Percentiles rank a stretch among this genome's conserved stretches.
These are phyloP conservation scores for Dendrolimus kikuchii DNA, from an alignment of 1,140 invertebrate species.

Conservation along the genomic window DNA sequence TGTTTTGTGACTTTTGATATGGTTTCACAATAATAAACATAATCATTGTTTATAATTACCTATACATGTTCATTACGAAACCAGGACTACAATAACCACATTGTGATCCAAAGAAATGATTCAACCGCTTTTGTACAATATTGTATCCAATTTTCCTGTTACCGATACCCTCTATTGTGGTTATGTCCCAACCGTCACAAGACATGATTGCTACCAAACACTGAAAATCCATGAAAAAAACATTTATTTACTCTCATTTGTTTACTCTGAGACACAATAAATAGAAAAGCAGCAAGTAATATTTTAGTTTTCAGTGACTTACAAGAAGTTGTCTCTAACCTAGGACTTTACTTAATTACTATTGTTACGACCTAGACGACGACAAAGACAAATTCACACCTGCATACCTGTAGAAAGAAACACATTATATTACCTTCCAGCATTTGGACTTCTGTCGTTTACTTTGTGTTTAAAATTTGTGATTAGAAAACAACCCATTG, in stretches of 20 bases:
- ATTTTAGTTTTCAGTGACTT: too few species aligned
- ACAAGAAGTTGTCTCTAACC: too few species aligned
- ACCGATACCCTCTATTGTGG: slow-evolving; percentile 84
- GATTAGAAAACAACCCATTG: too few species aligned
- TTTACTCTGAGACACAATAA: not conserved
- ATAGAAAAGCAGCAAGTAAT: not conserved
- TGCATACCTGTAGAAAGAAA: too few species aligned
- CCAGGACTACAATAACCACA: slow-evolving; percentile 88
- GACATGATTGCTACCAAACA: slow-evolving; percentile 77
- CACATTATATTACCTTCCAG: too few species aligned
- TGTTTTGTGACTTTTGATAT: too few species aligned
- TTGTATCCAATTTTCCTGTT: slow-evolving; percentile 79
- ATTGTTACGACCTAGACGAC: too few species aligned
- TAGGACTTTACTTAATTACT: too few species aligned
- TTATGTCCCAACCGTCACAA: slow-evolving; percentile 81
- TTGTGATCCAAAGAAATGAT: slow-evolving; percentile 81
- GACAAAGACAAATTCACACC: too few species aligned
- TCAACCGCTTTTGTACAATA: slow-evolving; percentile 77
- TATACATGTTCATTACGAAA: slow-evolving; percentile 89
- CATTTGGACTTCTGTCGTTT: too few species aligned
- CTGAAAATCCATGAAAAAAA: slow-evolving; percentile 39
- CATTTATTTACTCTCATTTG: slow-evolving; percentile 1
- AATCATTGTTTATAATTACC: slow-evolving; percentile 33
- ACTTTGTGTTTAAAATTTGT: too few species aligned
- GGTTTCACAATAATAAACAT: slow-evolving; percentile 1